Conservation (phyloP, 2,888 invertebrate genomes). For the Drosophila aldrichi region DNA sequence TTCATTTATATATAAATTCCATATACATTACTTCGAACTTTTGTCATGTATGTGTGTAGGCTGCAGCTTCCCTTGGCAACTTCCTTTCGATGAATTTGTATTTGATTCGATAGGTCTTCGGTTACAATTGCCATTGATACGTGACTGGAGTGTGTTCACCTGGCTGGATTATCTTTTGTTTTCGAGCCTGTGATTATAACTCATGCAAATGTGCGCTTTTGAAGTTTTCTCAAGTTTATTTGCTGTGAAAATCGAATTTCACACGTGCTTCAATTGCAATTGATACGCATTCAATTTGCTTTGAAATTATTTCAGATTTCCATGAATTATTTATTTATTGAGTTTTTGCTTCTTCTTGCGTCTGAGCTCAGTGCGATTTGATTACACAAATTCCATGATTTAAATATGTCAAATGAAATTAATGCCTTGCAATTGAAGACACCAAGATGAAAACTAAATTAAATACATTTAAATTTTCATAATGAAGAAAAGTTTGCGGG, state of each 20-base stretch:
- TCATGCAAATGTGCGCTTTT: slow-evolving; percentile 18
- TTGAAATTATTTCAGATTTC: slow-evolving; percentile 58
- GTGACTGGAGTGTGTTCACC: slow-evolving; percentile 14
- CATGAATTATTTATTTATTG: slow-evolving; percentile 53
- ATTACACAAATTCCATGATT: slow-evolving; percentile 36
- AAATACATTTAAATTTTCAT: slow-evolving; percentile 15
- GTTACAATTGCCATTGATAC: slow-evolving; percentile 29
- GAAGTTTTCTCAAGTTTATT: slow-evolving; percentile 23
- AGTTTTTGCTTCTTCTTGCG: slow-evolving; percentile 18
- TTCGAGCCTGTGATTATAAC: slow-evolving; percentile 35
- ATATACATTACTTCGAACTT: no score
- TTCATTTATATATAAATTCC: not conserved
- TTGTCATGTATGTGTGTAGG: not conserved
- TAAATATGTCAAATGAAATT: slow-evolving; percentile 36
- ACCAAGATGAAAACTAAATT: slow-evolving; percentile 2
- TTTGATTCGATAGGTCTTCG: not conserved
- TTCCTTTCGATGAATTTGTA: not conserved
- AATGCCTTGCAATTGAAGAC: slow-evolving; percentile 22
- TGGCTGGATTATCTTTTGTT: slow-evolving; percentile 30
- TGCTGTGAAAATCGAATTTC: slow-evolving; percentile 46
- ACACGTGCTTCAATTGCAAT: slow-evolving; percentile 51
- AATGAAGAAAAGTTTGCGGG: slow-evolving; percentile 26
- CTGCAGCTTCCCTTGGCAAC: not conserved
- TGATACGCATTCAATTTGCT: slow-evolving; percentile 42
- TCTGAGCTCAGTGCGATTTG: slow-evolving; percentile 23